Base-by-base conservation (phyloP, 2,113 vertebrate species). In the Platycercus adscitus region DNA sequence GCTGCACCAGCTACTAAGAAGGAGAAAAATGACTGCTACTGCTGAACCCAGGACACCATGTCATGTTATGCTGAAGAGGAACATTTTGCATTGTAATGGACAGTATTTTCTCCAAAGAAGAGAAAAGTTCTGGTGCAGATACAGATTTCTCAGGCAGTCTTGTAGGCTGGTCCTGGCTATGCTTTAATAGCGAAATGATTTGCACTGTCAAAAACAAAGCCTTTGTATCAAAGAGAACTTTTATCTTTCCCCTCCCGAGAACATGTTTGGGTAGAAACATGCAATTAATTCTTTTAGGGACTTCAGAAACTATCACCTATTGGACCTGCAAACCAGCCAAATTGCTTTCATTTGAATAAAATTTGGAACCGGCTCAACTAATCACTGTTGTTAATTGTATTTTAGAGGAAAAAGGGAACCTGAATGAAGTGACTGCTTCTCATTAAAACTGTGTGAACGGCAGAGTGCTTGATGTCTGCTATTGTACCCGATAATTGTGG, bases 321-420 rank as follows among this genome's bases (percentile, higher is more conserved):
- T 97, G 96, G 94, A 96, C 89, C 49, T 93, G 96, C 84, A 96
- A 91, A 81, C 91, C 69, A 93, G 53, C 86, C 94, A 98, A 98
- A 98, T 97, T 97, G 92, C 96, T 98, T 98, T 98, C 96, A 98
- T 98, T 98, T 98, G 92, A 98, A 98, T 97, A 96, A 17, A 81
- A 96, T 97, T 98, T 98, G 97, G 98, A 98, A 97, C 77, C 91
- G 82, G 86, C 95, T 98, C 97, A 98, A 96, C 96, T 98, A 98
- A 98, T 98, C 97, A 96, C 95, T 91, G 81, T 93, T 91, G 94
- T 93, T 98, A 98, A 98, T 98, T 98, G 97, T 96, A 95, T 97
- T 98, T 98, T 88, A 76, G 95, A 98, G 77, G 81, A 91, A 94
- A 97, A 93, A 96, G 69, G 92, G 71, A 94, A 96, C 86, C 89